Evolutionary conservation across 2,113 vertebrate genomes (phyloP).

Genomic region (mouse (Mus musculus)): DNA sequence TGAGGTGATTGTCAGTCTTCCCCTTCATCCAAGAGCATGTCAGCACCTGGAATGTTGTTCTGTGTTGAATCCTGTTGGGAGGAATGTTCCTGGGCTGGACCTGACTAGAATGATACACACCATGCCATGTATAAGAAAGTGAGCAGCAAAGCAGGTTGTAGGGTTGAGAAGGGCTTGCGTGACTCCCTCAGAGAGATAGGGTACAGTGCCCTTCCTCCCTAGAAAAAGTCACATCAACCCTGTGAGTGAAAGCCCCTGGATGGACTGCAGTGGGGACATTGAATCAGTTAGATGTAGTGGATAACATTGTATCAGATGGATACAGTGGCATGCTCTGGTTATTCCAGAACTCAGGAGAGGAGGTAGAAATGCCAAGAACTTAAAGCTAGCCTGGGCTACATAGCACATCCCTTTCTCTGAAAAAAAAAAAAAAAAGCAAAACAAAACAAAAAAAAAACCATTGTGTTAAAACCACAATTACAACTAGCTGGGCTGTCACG

Average conservation of each 20-base stretch:
- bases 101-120: background rate
- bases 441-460: too few species aligned
- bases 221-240: background rate
- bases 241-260: background rate
- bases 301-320: too few species aligned
- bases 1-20: background rate
- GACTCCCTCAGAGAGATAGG: background rate
- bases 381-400: background rate
- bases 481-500: background rate
- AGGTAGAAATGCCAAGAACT: background rate
- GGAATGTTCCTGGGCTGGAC: background rate
- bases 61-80: background rate
- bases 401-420: background rate
- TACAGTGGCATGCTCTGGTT: background rate
- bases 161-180: background rate
- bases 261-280: too few species aligned
- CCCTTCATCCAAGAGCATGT: background rate
- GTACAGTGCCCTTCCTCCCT: too few species aligned
- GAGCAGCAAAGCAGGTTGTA: background rate
- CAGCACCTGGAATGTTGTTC: background rate
- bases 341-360: background rate
- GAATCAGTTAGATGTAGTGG: too few species aligned
- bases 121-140: background rate
- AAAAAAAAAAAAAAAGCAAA: background rate
- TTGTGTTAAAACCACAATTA: background rate